These are phyloP conservation scores for Anthoscopus minutus DNA, from an alignment of 2,113 vertebrate species.

Conservation along the genomic window DNA sequence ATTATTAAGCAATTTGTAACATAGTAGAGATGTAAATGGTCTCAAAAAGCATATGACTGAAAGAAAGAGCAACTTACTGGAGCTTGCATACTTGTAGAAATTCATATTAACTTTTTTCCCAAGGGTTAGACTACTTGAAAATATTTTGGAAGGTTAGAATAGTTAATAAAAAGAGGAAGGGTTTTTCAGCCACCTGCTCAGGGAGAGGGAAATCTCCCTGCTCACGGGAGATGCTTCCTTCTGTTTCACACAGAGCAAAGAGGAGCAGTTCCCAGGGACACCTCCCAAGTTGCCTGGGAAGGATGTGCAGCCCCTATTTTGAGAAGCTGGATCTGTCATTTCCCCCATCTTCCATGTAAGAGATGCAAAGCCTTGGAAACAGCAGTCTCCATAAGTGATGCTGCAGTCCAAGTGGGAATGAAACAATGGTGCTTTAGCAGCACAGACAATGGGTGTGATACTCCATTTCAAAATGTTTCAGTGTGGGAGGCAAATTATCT, in stretches of 20 bases:
- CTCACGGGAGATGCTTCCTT: not conserved
- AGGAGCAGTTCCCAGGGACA: not conserved
- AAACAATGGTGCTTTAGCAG: not conserved
- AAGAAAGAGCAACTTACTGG: not conserved
- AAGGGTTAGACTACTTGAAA: not conserved
- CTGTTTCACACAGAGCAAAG: not conserved
- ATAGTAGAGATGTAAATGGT: not conserved
- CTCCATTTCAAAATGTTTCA: not conserved
- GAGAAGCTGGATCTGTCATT: not conserved
- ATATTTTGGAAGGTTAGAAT: not conserved
- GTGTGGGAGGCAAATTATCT: conserved; percentile 23
- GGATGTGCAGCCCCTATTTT: not conserved
- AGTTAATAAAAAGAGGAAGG: not conserved
- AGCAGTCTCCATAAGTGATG: not conserved
- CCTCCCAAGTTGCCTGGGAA: not conserved
- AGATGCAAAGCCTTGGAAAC: not conserved
- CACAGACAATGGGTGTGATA: not conserved
- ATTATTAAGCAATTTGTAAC: conserved; percentile 43
- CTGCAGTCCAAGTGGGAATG: not conserved
- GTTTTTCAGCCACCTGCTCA: not conserved
- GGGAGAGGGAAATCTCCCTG: not conserved
- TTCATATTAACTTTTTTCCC: not conserved
- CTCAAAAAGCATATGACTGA: not conserved
- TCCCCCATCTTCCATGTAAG: not conserved
- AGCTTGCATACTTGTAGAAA: not conserved